phyloP scores from a whole-genome alignment of 2,113 vertebrate genomes.

The Mesocricetus auratus region DNA sequence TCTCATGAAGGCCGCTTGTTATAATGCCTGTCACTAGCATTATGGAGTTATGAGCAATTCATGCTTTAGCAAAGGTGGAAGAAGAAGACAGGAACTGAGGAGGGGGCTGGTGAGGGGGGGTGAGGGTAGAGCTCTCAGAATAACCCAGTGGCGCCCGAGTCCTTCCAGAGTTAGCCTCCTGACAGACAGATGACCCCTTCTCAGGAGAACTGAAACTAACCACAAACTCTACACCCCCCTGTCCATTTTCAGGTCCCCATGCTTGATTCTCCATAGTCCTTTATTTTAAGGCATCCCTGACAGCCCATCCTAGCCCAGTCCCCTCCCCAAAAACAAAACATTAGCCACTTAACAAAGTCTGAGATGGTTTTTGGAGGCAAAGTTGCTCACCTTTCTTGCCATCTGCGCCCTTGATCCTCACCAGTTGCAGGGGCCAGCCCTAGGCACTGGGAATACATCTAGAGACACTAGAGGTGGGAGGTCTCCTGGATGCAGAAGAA shows the following conservation, averaged over 20 bases:
- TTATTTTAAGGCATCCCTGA: background rate
- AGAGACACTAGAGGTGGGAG: background rate
- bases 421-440: background rate
- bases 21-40: conserved; percentile 13
- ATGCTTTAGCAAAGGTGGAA: conserved; percentile 43
- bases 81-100: background rate
- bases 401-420: background rate
- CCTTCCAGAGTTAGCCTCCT: background rate
- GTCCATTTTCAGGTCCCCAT: background rate
- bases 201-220: background rate
- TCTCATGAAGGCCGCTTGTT: conserved; percentile 7
- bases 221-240: background rate
- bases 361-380: background rate
- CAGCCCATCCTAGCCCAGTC: background rate
- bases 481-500: conserved; percentile 49
- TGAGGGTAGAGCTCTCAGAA: background rate
- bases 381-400: background rate
- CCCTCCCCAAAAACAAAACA: too few species aligned
- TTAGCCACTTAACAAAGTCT: background rate
- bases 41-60: conserved; percentile 53
- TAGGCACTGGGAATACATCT: background rate
- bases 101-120: background rate
- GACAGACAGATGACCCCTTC: background rate
- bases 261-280: background rate
- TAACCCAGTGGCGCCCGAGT: background rate